phyloP scores from a whole-genome alignment of 1,140 invertebrate genomes.

The Lepidotrigona ventralis region DNA sequence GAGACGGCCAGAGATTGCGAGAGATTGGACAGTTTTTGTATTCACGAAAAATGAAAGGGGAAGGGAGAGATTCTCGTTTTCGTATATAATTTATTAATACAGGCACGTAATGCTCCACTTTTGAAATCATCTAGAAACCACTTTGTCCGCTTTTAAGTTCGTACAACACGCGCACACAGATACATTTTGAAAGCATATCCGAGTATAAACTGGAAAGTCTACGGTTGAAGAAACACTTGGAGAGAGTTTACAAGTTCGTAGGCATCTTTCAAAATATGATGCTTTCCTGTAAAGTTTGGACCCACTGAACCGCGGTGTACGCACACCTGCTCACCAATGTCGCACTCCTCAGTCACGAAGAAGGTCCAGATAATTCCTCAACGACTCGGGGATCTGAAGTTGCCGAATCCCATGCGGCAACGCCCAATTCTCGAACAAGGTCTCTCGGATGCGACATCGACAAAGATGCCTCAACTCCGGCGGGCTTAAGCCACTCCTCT shows the following conservation, averaged over 20 bases:
- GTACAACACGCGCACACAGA: neutral
- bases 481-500: slow-evolving; percentile 82
- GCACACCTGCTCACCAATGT: no score
- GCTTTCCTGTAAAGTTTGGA: neutral
- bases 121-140: neutral
- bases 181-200: neutral
- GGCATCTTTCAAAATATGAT: neutral
- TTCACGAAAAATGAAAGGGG: neutral
- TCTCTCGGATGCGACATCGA: slow-evolving; percentile 84
- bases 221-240: neutral
- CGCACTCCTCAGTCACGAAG: slow-evolving; percentile 81
- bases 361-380: slow-evolving; percentile 88
- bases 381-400: slow-evolving; percentile 83
- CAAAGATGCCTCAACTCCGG: slow-evolving; percentile 81
- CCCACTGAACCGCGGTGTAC: no score
- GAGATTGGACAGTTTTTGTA: neutral
- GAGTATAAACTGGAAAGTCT: neutral
- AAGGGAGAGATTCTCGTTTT: neutral
- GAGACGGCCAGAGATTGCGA: neutral
- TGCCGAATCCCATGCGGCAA: slow-evolving; percentile 86
- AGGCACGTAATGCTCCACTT: neutral
- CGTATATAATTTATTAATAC: neutral
- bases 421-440: slow-evolving; percentile 84
- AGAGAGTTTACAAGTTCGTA: no score
- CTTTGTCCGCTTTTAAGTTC: neutral